These are phyloP conservation scores for Macrobrachium rosenbergii DNA, from an alignment of 1,140 invertebrate species.

Conservation along the genomic window DNA sequence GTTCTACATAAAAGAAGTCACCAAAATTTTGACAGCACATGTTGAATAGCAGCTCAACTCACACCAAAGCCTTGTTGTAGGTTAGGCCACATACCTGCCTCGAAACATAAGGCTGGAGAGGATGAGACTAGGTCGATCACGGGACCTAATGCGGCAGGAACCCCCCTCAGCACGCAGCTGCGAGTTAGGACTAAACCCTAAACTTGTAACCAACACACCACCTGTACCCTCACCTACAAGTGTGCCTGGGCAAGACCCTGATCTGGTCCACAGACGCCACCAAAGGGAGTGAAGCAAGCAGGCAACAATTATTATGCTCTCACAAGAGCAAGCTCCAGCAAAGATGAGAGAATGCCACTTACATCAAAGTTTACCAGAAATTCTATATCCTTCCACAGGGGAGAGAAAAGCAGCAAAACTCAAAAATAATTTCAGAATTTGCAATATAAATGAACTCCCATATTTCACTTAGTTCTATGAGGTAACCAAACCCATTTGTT, in stretches of 20 bases:
- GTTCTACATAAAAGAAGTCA: too few species aligned
- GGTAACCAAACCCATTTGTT: too few species aligned
- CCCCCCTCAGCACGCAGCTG: conserved; percentile 44
- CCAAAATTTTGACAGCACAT: too few species aligned
- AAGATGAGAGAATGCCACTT: too few species aligned
- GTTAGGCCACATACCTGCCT: conserved; percentile 35
- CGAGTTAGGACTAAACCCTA: conserved; percentile 53
- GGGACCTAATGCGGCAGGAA: conserved; percentile 52
- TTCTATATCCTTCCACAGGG: too few species aligned
- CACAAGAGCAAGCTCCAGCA: too few species aligned
- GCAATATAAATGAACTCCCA: too few species aligned
- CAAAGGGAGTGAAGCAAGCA: conserved; percentile 38
- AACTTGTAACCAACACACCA: conserved; percentile 36
- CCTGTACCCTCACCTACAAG: conserved; percentile 53
- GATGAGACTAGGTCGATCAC: conserved; percentile 49
- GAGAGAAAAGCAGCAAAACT: too few species aligned
- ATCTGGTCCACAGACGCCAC: conserved; percentile 32
- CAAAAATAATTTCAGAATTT: too few species aligned
- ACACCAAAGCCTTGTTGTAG: background rate
- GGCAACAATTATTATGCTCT: conserved; percentile 20
- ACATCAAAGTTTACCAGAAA: too few species aligned
- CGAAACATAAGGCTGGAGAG: conserved; percentile 49
- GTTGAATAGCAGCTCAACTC: background rate
- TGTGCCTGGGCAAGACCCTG: conserved; percentile 55
- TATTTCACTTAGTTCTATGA: too few species aligned